Evolutionary conservation across 1,140 invertebrate species (phyloP).

Genomic region (Teleogryllus occipitalis): DNA sequence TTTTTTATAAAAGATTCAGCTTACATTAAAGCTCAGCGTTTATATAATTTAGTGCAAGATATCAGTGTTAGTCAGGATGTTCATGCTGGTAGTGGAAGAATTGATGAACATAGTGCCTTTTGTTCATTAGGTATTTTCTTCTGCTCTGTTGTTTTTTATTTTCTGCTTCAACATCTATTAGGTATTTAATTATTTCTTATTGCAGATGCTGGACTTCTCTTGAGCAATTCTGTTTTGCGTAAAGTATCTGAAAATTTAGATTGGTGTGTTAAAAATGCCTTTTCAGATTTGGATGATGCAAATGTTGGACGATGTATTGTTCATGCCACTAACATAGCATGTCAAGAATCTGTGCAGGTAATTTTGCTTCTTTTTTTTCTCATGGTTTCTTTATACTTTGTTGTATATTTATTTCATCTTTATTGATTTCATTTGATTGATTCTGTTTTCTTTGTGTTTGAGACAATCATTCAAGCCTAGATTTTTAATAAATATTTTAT

Average conservation of each 20-base stretch:
- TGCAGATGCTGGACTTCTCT: slow-evolving; percentile 59
- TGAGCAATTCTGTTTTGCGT: slow-evolving; percentile 67
- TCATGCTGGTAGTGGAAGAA: slow-evolving; percentile 53
- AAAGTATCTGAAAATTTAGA: slow-evolving; percentile 65
- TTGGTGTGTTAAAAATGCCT: slow-evolving; percentile 77
- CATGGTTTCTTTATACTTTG: no score
- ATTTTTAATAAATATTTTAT: neutral
- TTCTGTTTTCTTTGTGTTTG: neutral
- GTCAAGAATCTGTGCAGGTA: slow-evolving; percentile 46
- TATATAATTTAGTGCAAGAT: slow-evolving; percentile 58
- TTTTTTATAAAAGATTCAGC: slow-evolving; percentile 73
- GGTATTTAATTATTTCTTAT: neutral
- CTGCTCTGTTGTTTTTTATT: neutral
- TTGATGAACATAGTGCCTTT: slow-evolving; percentile 42
- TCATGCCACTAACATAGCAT: slow-evolving; percentile 55
- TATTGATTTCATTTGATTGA: neutral
- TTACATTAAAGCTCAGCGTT: slow-evolving; percentile 64
- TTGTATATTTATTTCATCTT: no score
- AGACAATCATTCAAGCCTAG: neutral
- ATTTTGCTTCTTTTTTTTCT: slow-evolving; percentile 13
- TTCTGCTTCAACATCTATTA: neutral
- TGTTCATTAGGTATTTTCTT: slow-evolving; percentile 52
- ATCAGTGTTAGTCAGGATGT: slow-evolving; percentile 76
- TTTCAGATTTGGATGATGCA: slow-evolving; percentile 65
- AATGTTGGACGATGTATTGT: slow-evolving; percentile 76